Base-by-base conservation (phyloP, 2,888 invertebrate species). In the Furcula furcula region DNA sequence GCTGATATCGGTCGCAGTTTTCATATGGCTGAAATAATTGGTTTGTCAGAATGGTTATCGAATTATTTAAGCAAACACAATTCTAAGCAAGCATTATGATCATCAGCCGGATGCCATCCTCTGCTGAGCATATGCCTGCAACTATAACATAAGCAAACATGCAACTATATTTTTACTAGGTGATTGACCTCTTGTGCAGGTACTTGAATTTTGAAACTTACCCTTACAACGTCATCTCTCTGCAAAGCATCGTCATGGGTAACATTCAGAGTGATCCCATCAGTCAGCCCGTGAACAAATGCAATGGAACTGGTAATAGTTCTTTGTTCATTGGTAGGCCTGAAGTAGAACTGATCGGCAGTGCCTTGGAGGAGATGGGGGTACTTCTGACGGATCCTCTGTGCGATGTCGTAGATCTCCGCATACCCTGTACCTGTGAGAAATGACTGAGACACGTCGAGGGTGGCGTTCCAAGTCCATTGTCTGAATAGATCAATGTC, bases 391-490 rank as follows among this genome's bases (percentile, higher is more conserved):
- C 62, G 55, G 11, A 86, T 48, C 20, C 86, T 68, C 30, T 54
- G 64, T 7, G 61, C 95, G 4, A 95, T 86, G 40, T 91, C 86
- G 49, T 86, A 91, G 27, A 94, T 63, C 59, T 96, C 95, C 38
- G 92, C 91, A 58, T 91, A 91, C 0, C 92, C 92, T 1, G 53
- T 53, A 0, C 83, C 81, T 0, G 94, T 92, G 46, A 95, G 79
- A 36, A 76, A 81, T n/a, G 91, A 84, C 7, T 90, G 89, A 10
- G 90, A 81, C 1, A 81, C 76, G 9, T 88, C 83, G 9, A 95
- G 77, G 23, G 92, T 92, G 0, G 83, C 71, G 54, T 93, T 91
- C 91, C 94, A 93, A 7, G 79, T 78, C 93, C 94, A 94, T 42
- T 86, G 84, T 56, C 87, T 89, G 23, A 95, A 77, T 40, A 91